Evolutionary conservation across 2,888 invertebrate genomes (phyloP).

Genomic region (Pachydiplax longipennis): DNA sequence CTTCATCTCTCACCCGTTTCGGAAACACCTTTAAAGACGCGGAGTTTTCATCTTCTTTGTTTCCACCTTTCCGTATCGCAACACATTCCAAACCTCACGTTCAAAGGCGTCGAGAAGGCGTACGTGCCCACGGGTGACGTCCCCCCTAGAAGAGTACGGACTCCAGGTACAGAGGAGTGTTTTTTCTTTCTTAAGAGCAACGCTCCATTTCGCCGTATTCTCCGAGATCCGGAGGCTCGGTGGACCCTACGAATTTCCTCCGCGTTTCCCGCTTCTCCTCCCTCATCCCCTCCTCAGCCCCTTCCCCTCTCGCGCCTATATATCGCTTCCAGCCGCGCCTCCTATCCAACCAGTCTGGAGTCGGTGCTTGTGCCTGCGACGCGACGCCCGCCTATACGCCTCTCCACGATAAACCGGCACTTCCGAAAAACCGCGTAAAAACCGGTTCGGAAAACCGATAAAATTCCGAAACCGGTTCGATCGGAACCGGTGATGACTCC

Average conservation of each 20-base stretch:
- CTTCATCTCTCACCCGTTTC: background rate
- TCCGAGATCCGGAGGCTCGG: too few species aligned
- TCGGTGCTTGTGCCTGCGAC: conserved; percentile 16
- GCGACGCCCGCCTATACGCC: background rate
- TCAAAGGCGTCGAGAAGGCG: background rate
- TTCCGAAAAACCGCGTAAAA: background rate
- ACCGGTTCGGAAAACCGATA: background rate
- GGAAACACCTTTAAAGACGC: background rate
- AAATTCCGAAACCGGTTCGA: background rate
- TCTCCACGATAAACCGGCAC: background rate
- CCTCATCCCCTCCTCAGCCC: background rate
- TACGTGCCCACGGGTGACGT: background rate
- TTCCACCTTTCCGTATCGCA: background rate
- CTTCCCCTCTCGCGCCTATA: conserved; percentile 38
- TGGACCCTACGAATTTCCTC: too few species aligned
- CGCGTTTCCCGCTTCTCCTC: background rate
- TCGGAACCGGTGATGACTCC: background rate
- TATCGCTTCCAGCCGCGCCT: conserved; percentile 32
- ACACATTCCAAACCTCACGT: background rate
- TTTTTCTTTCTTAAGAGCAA: background rate
- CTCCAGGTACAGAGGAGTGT: background rate
- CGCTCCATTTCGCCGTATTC: background rate
- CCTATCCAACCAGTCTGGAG: conserved; percentile 7
- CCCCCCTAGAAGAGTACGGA: too few species aligned
- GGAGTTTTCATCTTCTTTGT: background rate